phyloP scores from a whole-genome alignment of 2,113 vertebrate genomes.

The Recurvirostra avosetta region DNA sequence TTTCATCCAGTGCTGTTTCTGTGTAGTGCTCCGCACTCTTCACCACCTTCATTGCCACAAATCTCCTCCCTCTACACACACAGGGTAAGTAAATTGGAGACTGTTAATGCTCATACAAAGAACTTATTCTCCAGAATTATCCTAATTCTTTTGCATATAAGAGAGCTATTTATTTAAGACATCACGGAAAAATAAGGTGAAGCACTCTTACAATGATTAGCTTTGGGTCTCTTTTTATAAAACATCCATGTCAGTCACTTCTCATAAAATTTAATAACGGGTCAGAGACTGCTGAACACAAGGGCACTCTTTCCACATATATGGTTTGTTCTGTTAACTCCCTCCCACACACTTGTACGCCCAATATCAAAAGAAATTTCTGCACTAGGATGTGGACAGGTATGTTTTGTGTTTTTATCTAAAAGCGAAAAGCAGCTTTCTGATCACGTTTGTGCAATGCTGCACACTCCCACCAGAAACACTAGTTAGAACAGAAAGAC shows the following conservation, averaged over 20 bases:
- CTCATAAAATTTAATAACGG: background rate
- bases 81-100: background rate
- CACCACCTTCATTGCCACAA: constrained; percentile 98
- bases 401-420: background rate
- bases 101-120: background rate
- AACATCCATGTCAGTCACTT: background rate
- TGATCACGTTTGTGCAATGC: background rate
- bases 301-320: background rate
- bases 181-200: background rate
- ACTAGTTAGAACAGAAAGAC: constrained; percentile 23
- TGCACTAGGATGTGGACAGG: background rate
- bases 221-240: background rate
- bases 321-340: background rate
- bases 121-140: background rate
- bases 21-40: constrained; percentile 99
- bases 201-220: background rate
- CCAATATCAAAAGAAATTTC: background rate
- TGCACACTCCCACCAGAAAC: background rate
- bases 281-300: background rate
- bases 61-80: constrained; percentile 84
- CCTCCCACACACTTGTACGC: background rate
- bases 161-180: background rate
- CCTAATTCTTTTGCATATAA: background rate
- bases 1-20: constrained; percentile 96
- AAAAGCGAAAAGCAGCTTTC: background rate